Percentiles rank a stretch among this genome's conserved stretches.
Conservation (phyloP, 2,797 vertebrate species). For the Tokudaia tokunoshimensis region DNA sequence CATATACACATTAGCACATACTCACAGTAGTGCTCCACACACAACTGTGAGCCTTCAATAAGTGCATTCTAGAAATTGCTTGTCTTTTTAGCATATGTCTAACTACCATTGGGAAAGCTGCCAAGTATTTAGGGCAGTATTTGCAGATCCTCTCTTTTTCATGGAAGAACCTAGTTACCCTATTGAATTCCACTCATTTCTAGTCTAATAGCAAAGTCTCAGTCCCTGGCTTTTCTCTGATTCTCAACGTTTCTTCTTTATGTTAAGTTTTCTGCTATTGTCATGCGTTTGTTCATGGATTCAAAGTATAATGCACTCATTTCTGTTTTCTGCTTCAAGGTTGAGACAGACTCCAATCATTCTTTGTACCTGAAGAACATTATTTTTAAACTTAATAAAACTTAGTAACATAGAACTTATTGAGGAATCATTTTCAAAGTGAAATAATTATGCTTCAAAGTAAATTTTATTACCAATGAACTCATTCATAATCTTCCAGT, state of each 20-base stretch:
- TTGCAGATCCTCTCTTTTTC: not conserved
- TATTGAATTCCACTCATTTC: rapidly evolving
- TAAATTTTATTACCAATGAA: not conserved
- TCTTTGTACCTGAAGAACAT: not conserved
- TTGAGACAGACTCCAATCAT: not conserved
- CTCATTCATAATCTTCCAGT: not conserved
- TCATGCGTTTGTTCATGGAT: rapidly evolving
- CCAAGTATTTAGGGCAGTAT: rapidly evolving
- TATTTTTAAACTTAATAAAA: not conserved
- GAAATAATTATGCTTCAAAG: not conserved
- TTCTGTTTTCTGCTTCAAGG: not conserved
- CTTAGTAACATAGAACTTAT: not conserved
- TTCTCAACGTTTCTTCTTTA: not conserved
- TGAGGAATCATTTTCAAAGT: not conserved
- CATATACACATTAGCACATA: not conserved
- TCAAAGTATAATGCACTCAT: not conserved
- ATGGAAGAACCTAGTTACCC: no score
- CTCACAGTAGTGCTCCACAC: not conserved
- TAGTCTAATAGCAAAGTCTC: not conserved
- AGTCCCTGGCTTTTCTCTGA: rapidly evolving
- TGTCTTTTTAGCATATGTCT: not conserved
- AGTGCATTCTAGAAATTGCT: not conserved
- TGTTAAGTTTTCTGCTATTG: not conserved
- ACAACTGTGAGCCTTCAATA: not conserved
- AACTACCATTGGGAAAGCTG: not conserved